Percentiles rank a stretch among this genome's conserved stretches.
These are phyloP conservation scores for Jordanella pulchra DNA, from an alignment of 2,797 vertebrate species.

Conservation along the genomic window DNA sequence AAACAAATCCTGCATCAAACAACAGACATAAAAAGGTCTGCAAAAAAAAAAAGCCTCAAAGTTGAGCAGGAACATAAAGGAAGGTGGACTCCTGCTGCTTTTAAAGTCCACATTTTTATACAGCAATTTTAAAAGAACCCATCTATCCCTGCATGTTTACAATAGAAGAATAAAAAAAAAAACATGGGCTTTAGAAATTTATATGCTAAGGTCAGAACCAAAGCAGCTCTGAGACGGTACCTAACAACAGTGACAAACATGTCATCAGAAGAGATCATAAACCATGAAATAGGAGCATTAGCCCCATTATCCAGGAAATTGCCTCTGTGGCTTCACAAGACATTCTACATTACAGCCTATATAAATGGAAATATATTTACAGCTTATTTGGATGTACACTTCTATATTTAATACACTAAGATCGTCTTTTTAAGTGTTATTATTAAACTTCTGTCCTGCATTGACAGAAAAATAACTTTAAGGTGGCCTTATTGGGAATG, in stretches of 20 bases:
- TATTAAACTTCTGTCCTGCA: slow-evolving; percentile 9
- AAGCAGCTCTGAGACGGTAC: slow-evolving; percentile 50
- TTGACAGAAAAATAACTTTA: slow-evolving; percentile 47
- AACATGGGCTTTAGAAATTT: slow-evolving; percentile 46
- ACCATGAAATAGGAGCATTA: slow-evolving; percentile 77
- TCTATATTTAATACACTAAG: slow-evolving; percentile 49
- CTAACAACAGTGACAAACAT: slow-evolving; percentile 67
- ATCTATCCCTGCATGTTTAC: slow-evolving; percentile 34
- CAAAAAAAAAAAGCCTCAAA: slow-evolving; percentile 20
- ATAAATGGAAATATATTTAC: slow-evolving; percentile 71
- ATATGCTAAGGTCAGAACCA: slow-evolving; percentile 64
- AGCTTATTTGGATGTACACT: slow-evolving; percentile 59
- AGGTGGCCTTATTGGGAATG: slow-evolving; percentile 50
- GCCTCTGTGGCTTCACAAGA: slow-evolving; percentile 68
- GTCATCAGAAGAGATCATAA: slow-evolving; percentile 74
- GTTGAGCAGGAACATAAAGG: slow-evolving; percentile 11
- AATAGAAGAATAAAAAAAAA: slow-evolving; percentile 44
- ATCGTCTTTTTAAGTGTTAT: slow-evolving; percentile 23
- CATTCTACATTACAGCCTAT: slow-evolving; percentile 59
- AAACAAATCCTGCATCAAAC: slow-evolving; percentile 12
- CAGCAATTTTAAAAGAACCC: not conserved
- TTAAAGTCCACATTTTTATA: slow-evolving; percentile 22
- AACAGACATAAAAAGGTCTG: not conserved
- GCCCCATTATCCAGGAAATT: slow-evolving; percentile 71
- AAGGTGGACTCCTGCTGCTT: slow-evolving; percentile 12